phyloP scores from a whole-genome alignment of 2,888 invertebrate species.

The Trachelus stipa region DNA sequence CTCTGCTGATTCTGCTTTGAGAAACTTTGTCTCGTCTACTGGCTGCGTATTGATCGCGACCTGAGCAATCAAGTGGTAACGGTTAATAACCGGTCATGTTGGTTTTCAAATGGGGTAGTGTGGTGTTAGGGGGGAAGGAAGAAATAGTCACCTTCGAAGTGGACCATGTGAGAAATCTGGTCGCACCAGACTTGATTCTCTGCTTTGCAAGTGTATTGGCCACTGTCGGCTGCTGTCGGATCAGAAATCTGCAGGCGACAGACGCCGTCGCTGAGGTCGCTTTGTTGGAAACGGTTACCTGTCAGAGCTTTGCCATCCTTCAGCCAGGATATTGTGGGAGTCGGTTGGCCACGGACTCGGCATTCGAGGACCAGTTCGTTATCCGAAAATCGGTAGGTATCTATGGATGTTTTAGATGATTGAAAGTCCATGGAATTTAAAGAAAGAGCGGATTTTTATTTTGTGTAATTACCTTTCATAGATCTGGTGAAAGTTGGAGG shows the following conservation, averaged over 20 bases:
- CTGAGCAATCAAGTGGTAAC: conserved; percentile 19
- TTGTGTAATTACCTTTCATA: conserved; percentile 73
- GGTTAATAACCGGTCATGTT: conserved; percentile 2
- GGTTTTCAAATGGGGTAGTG: conserved; percentile 61
- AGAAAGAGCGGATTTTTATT: conserved; percentile 2
- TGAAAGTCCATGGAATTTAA: neutral
- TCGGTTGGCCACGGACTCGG: conserved; percentile 80
- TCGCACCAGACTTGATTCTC: conserved; percentile 78
- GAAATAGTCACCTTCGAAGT: conserved; percentile 72
- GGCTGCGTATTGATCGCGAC: conserved; percentile 29
- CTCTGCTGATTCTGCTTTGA: conserved; percentile 39
- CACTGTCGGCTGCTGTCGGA: conserved; percentile 78
- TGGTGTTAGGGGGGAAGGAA: conserved; percentile 19
- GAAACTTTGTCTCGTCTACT: conserved; percentile 33
- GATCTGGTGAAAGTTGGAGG: conserved; percentile 81
- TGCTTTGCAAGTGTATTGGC: conserved; percentile 81
- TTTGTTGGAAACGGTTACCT: conserved; percentile 74
- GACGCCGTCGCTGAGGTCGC: conserved; percentile 79
- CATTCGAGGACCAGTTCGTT: conserved; percentile 84
- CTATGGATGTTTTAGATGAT: conserved; percentile 61
- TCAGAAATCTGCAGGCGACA: conserved; percentile 77
- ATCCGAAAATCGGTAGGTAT: conserved; percentile 78
- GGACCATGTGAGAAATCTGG: conserved; percentile 79
- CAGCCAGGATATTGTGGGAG: conserved; percentile 80
- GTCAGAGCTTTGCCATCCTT: conserved; percentile 75